phyloP scores from a whole-genome alignment of 2,888 invertebrate species.

The Brachyopa scutellaris region DNA sequence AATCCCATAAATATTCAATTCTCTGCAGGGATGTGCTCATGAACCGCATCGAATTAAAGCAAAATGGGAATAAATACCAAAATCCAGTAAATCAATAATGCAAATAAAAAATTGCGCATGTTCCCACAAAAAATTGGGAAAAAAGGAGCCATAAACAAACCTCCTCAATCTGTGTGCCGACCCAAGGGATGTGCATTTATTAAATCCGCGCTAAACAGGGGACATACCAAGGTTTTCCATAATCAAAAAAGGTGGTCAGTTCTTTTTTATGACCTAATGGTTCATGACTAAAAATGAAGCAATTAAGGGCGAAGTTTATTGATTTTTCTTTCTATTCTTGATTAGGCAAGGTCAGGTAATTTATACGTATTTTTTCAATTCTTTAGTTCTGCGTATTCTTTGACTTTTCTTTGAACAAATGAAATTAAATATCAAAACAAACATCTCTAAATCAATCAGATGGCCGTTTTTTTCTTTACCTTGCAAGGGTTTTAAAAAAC shows the following conservation, averaged over 20 bases:
- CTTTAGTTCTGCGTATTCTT: no score
- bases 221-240: constrained; percentile 11
- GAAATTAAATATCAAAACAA: no score
- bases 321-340: not conserved
- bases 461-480: no score
- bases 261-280: constrained; percentile 9
- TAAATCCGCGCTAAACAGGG: not conserved
- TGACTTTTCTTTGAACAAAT: no score
- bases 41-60: constrained; percentile 14
- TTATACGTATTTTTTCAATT: no score
- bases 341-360: no score
- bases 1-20: constrained; percentile 42
- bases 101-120: constrained; percentile 19
- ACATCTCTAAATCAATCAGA: no score
- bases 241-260: constrained; percentile 4
- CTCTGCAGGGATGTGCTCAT: not conserved
- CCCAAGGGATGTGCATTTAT: constrained; percentile 7
- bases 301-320: constrained; percentile 24
- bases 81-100: constrained; percentile 30
- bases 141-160: constrained; percentile 27
- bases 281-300: constrained; percentile 30
- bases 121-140: constrained; percentile 21
- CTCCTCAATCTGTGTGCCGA: constrained; percentile 1
- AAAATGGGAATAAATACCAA: no score
- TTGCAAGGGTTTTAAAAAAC: no score